Conservation (phyloP, 2,113 vertebrate species). For the Ctenodactylus gundi region DNA sequence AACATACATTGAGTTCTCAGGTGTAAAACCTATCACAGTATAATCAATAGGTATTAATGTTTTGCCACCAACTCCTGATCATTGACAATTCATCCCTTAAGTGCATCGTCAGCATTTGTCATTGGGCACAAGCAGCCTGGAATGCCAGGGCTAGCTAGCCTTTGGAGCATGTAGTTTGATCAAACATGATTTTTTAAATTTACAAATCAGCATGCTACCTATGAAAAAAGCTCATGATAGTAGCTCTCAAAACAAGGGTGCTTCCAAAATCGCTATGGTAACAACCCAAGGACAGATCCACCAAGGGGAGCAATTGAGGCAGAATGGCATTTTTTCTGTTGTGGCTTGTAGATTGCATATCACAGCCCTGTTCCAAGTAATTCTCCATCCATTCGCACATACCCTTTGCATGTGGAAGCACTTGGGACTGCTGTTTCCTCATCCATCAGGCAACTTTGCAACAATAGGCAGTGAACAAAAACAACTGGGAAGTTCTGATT, state of each 20-base stretch:
- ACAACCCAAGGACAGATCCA: neutral
- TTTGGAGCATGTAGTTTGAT: neutral
- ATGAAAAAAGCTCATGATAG: neutral
- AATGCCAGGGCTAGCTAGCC: neutral
- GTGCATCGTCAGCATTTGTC: neutral
- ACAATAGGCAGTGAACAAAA: neutral
- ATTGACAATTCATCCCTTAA: constrained; percentile 13
- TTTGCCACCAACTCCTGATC: neutral
- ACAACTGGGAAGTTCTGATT: neutral
- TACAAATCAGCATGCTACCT: constrained; percentile 7
- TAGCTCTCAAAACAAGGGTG: neutral
- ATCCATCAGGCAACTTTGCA: constrained; percentile 58
- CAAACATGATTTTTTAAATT: neutral
- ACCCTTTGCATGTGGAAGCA: neutral
- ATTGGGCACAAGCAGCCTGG: constrained; percentile 10
- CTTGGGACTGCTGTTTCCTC: constrained; percentile 39
- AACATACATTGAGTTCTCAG: neutral
- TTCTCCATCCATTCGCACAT: constrained; percentile 15
- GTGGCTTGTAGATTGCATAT: neutral
- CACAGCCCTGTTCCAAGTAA: neutral
- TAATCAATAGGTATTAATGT: neutral
- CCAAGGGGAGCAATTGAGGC: constrained; percentile 8
- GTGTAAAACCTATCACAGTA: neutral
- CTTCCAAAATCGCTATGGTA: constrained; percentile 37
- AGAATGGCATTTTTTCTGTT: neutral